Conservation (phyloP, 2,113 vertebrate genomes). For the Cryptoleucopteryx plumbea region DNA sequence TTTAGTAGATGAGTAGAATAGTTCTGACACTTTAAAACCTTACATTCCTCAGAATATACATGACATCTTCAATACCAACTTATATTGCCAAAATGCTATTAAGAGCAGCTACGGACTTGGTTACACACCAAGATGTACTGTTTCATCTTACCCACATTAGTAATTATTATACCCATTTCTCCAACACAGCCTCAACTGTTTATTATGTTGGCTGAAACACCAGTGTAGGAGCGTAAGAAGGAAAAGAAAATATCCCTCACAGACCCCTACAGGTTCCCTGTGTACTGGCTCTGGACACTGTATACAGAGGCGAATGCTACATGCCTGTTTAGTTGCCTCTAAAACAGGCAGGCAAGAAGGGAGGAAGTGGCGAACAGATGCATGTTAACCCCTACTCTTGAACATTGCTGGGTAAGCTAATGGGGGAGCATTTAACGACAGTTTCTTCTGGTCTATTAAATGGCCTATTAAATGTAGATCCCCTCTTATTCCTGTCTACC, state of each 20-base stretch:
- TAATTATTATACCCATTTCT: not conserved
- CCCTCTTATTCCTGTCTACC: not conserved
- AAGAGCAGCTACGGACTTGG: not conserved
- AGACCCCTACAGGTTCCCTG: not conserved
- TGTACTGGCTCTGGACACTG: not conserved
- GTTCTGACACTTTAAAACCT: not conserved
- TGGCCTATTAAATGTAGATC: not conserved
- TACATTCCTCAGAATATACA: not conserved
- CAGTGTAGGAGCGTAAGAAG: not conserved
- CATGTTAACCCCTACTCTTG: not conserved
- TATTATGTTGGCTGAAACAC: not conserved
- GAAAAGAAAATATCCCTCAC: not conserved
- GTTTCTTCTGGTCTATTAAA: not conserved
- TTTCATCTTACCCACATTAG: not conserved
- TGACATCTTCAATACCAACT: not conserved
- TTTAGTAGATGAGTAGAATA: not conserved
- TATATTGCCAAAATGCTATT: not conserved
- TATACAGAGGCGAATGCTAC: not conserved
- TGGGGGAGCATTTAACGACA: not conserved
- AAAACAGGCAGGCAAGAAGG: not conserved
- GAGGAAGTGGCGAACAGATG: not conserved
- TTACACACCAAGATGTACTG: too few relatives aligned
- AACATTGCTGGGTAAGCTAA: not conserved
- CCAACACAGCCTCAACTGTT: not conserved
- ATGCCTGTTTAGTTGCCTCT: not conserved